phyloP scores from a whole-genome alignment of 2,113 vertebrate genomes.

The Ciconia stormi region DNA sequence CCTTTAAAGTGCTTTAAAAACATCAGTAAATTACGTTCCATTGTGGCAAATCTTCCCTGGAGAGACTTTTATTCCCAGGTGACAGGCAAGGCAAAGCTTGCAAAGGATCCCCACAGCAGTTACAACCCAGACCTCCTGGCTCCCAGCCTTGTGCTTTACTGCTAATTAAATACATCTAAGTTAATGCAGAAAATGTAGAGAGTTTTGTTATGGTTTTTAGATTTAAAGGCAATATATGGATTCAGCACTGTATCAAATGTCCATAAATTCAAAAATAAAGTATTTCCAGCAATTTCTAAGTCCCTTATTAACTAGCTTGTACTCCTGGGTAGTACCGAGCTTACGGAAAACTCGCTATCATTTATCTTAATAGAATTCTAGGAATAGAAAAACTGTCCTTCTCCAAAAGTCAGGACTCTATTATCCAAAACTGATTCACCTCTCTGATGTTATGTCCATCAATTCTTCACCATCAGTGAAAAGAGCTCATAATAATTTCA shows the following conservation, averaged over 20 bases:
- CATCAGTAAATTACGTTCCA: conserved; percentile 22
- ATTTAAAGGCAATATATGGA: conserved; percentile 46
- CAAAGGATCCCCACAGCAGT: conserved; percentile 27
- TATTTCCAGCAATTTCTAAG: conserved; percentile 32
- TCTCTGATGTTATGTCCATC: not conserved
- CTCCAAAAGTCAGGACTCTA: not conserved
- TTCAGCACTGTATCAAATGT: conserved; percentile 45
- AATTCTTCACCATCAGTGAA: not conserved
- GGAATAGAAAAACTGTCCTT: not conserved
- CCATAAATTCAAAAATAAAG: conserved; percentile 45
- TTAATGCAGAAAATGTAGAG: conserved; percentile 30
- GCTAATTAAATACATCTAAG: conserved; percentile 47
- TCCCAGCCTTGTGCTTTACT: conserved; percentile 32
- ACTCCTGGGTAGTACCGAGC: not conserved
- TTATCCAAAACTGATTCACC: not conserved
- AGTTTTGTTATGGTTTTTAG: conserved; percentile 32
- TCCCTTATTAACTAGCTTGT: not conserved
- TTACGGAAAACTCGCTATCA: not conserved
- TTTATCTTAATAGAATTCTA: not conserved
- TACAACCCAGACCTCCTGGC: conserved; percentile 52
- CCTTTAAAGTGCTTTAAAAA: conserved; percentile 46
- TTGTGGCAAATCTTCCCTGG: not conserved
- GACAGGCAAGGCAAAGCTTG: conserved; percentile 24
- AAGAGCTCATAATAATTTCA: not conserved
- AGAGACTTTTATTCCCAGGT: conserved; percentile 51